Evolutionary conservation across 2,797 vertebrate genomes (phyloP).

Genomic region (Rousettus madagascariensis): DNA sequence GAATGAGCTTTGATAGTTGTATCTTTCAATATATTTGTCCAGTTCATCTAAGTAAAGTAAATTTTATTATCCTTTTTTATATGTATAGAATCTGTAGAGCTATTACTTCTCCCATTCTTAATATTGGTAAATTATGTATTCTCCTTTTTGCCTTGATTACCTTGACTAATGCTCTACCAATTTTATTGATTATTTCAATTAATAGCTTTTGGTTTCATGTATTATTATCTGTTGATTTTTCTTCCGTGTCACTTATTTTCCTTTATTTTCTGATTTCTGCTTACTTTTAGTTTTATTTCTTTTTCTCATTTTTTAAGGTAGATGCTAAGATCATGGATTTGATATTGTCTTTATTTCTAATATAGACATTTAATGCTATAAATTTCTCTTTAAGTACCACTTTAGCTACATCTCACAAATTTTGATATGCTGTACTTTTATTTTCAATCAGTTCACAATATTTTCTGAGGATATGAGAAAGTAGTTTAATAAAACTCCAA

Average conservation of each 20-base stretch:
- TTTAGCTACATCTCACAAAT: background rate
- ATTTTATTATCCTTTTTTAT: background rate
- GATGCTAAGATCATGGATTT: background rate
- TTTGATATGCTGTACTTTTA: background rate
- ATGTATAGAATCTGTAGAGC: background rate
- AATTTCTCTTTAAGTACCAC: background rate
- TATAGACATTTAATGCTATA: background rate
- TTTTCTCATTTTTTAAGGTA: background rate
- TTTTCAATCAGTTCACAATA: slow-evolving; percentile 19
- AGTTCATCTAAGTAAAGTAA: background rate
- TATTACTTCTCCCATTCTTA: background rate
- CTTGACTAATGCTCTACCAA: background rate
- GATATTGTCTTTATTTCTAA: background rate
- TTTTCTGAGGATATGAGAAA: background rate
- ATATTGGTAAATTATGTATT: background rate
- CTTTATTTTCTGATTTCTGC: background rate
- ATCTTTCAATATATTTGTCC: background rate
- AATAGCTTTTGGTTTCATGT: background rate
- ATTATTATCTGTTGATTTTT: slow-evolving; percentile 28
- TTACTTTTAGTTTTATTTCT: background rate
- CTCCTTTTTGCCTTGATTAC: background rate
- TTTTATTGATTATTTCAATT: background rate
- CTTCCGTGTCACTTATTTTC: background rate
- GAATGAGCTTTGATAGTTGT: background rate
- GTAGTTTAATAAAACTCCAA: background rate